A percentile compares a stretch with the other conserved stretches of the same genome.
phyloP scores from a whole-genome alignment of 1,140 invertebrate species.

The Asobara japonica region DNA sequence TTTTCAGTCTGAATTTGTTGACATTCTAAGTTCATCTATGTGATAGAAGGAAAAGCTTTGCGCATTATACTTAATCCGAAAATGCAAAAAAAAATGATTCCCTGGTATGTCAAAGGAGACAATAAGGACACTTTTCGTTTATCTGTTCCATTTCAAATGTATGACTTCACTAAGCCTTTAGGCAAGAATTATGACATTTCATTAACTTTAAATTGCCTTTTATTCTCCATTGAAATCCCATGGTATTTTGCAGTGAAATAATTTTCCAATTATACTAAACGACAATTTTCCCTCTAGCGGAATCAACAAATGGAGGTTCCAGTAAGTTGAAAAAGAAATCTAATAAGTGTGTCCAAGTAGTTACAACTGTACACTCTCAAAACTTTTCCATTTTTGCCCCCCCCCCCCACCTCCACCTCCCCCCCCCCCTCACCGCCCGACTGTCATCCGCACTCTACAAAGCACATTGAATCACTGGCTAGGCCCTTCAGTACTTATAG shows the following conservation, averaged over 20 bases:
- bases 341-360: slow-evolving; percentile 8
- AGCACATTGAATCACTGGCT: neutral
- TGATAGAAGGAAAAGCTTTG: neutral
- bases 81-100: neutral
- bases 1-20: neutral
- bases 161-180: too few species aligned
- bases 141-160: neutral
- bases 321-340: slow-evolving; percentile 74
- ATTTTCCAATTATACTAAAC: slow-evolving; percentile 25
- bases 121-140: neutral
- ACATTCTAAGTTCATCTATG: neutral
- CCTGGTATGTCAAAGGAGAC: neutral
- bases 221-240: neutral
- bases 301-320: slow-evolving; percentile 84
- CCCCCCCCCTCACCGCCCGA: too few species aligned
- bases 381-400: neutral
- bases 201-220: slow-evolving; percentile 20
- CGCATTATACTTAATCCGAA: neutral
- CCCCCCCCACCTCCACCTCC: too few species aligned
- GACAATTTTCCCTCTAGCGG: slow-evolving; percentile 69
- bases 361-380: neutral
- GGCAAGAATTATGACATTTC: too few species aligned
- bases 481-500: neutral
- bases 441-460: neutral
- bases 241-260: neutral